Percentiles rank a stretch among this genome's conserved stretches.
Evolutionary conservation across 2,797 vertebrate species (phyloP).

Genomic region (Podargus strigoides): DNA sequence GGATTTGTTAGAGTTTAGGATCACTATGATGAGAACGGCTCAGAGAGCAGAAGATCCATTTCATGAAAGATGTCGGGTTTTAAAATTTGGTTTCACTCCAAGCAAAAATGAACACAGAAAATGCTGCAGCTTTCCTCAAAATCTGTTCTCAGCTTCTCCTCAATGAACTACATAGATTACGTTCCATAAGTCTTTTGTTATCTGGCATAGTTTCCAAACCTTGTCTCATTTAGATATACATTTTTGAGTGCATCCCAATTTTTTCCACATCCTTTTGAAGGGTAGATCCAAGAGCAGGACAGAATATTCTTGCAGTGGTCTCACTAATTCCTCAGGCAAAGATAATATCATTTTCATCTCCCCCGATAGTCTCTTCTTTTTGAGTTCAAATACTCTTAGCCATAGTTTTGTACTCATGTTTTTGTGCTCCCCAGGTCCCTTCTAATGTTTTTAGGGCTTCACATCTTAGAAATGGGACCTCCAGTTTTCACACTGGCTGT

Average conservation of each 20-base stretch:
- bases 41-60: neutral
- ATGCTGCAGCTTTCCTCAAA: neutral
- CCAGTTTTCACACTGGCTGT: neutral
- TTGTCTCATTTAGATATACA: neutral
- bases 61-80: neutral
- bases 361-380: neutral
- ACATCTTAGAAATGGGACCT: neutral
- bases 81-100: slow-evolving; percentile 8
- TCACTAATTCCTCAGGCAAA: neutral
- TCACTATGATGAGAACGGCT: neutral
- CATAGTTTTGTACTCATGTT: neutral
- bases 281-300: neutral
- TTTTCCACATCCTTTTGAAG: neutral
- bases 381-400: neutral
- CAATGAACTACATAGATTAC: neutral
- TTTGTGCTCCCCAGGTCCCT: neutral
- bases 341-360: neutral
- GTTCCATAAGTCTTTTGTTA: neutral
- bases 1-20: neutral
- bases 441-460: neutral
- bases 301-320: neutral
- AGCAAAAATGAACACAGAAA: neutral
- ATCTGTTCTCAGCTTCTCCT: neutral
- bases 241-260: neutral
- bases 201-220: neutral